A percentile compares a stretch with the other conserved stretches of the same genome.
These are phyloP conservation scores for Lingula anatina DNA, from an alignment of 2,888 invertebrate genomes.

Conservation along the genomic window DNA sequence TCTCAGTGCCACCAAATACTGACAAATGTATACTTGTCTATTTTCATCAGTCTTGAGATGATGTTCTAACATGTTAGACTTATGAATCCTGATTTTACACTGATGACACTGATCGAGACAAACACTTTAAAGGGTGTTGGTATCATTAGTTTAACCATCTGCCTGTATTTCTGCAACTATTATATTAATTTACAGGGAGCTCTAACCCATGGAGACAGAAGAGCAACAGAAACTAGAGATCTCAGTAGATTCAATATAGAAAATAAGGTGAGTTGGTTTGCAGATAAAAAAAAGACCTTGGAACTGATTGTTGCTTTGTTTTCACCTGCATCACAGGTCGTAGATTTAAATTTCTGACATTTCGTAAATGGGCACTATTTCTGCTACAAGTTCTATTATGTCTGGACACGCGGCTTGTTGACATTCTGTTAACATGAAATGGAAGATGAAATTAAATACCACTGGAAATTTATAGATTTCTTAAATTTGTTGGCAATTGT, in stretches of 20 bases:
- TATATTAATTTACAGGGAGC: slow-evolving; percentile 64
- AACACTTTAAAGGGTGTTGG: too few species aligned
- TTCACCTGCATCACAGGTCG: neutral
- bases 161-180: too few species aligned
- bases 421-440: neutral
- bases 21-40: too few species aligned
- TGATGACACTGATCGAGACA: too few species aligned
- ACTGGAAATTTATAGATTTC: neutral
- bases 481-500: neutral
- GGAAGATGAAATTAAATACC: neutral
- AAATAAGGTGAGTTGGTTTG: slow-evolving; percentile 63
- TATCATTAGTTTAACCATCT: too few species aligned
- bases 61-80: too few species aligned
- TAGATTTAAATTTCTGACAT: neutral
- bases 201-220: slow-evolving; percentile 94
- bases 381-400: neutral
- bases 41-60: too few species aligned
- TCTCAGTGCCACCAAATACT: too few species aligned
- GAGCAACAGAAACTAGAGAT: slow-evolving; percentile 96
- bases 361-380: neutral
- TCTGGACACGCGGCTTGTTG: too few species aligned
- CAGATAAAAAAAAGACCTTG: neutral
- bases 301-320: neutral
- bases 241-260: slow-evolving; percentile 98
- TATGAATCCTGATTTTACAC: too few species aligned